Conservation (phyloP, 2,888 invertebrate species). For the Cordilura impudica region DNA sequence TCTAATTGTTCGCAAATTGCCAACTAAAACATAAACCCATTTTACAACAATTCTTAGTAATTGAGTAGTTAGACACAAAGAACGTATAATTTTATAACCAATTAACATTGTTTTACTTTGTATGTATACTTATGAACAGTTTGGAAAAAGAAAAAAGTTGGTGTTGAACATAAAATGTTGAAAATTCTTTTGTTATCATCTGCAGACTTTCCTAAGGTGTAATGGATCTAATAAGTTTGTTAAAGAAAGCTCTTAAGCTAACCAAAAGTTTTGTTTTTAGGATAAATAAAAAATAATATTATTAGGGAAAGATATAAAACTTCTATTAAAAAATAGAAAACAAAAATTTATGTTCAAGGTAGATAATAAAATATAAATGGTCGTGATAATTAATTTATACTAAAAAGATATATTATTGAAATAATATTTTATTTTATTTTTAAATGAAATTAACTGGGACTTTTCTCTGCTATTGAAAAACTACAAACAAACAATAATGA, state of each 20-base stretch:
- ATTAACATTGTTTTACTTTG: conserved; percentile 28
- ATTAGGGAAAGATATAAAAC: too few relatives aligned
- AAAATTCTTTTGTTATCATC: not conserved
- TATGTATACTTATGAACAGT: not conserved
- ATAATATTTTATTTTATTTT: too few relatives aligned
- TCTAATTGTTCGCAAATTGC: conserved; percentile 43
- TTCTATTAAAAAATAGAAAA: too few relatives aligned
- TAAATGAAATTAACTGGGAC: too few relatives aligned
- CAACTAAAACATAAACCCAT: conserved; percentile 39
- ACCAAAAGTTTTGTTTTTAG: not conserved
- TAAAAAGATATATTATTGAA: too few relatives aligned
- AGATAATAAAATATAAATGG: too few relatives aligned
- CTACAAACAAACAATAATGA: too few relatives aligned
- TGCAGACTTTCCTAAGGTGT: not conserved
- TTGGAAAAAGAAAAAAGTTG: not conserved
- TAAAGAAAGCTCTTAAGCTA: not conserved
- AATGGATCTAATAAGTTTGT: not conserved
- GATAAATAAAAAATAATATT: too few relatives aligned
- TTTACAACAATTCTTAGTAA: conserved; percentile 33
- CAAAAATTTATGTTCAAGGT: too few relatives aligned
- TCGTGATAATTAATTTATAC: too few relatives aligned
- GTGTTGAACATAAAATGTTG: not conserved
- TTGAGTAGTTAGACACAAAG: conserved; percentile 10
- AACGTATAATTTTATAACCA: conserved; percentile 26
- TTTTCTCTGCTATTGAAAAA: too few relatives aligned